phyloP scores from a whole-genome alignment of 2,888 invertebrate species.

The Julus scanicus region DNA sequence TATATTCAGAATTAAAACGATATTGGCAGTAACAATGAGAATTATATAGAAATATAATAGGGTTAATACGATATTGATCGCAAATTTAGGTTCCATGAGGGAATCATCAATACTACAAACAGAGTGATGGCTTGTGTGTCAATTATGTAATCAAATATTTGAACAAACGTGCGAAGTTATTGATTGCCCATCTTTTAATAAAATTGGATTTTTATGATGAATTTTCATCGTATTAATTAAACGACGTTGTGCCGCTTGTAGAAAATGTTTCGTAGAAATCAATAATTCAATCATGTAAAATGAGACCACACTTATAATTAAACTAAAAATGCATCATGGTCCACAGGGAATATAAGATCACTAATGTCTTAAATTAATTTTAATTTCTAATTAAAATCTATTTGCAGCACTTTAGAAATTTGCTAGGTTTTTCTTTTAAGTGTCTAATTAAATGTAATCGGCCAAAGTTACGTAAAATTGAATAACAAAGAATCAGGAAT shows the following conservation, averaged over 20 bases:
- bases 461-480: too few relatives aligned
- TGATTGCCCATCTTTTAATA: background rate
- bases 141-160: background rate
- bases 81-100: background rate
- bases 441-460: too few relatives aligned
- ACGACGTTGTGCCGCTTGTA: too few relatives aligned
- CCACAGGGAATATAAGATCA: background rate
- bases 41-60: background rate
- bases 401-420: too few relatives aligned
- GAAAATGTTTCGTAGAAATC: background rate
- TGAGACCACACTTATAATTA: background rate
- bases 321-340: background rate
- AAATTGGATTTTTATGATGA: background rate
- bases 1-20: background rate
- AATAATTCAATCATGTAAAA: background rate
- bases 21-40: background rate
- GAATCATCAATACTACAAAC: background rate
- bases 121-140: background rate
- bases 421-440: too few relatives aligned
- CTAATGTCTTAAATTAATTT: background rate
- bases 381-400: background rate
- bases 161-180: background rate
- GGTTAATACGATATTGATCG: background rate
- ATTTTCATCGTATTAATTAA: background rate
- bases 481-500: too few relatives aligned